Base-by-base conservation (phyloP, 2,113 vertebrate species). In the Hippocampus comes region DNA sequence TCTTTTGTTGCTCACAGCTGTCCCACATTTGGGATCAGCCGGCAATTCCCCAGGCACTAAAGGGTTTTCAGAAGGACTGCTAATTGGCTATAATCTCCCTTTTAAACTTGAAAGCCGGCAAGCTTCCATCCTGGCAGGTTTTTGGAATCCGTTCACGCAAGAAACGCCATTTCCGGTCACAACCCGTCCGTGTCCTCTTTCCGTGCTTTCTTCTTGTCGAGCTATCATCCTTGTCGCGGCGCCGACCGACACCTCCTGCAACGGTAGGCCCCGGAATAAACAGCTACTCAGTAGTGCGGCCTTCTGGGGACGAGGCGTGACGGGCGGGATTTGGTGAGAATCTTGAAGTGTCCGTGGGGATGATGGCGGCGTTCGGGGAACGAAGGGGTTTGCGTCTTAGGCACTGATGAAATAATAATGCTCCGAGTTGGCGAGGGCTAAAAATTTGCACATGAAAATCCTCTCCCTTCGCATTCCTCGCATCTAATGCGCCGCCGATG, bases 371-470 rank as follows among this genome's bases (percentile, higher is more conserved):
- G 82, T 85, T 79, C 77, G 82, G 78, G 78, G 77, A 87, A 82
- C 73, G 68, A 73, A 79, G 78, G 83, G 83, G 72, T 71, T 89
- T 80, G 81, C 82, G 78, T 86, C 82, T 82, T 63, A 76, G 79
- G 80, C 67, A 23, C 87, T 91, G 89, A 93, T 93, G 86, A 91
- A 93, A 92, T 93, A 92, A 92, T 92, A 93, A 92, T 91, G 90
- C 83, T 65, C 72, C 17, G 85, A 82, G 87, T 90, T 90, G 73
- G 86, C 70, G 72, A 85, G 85, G 34, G 90, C 85, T 91, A 86
- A 86, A 46, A 91, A 93, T 93, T 92, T 93, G 90, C 92, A 93
- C 90, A 93, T 93, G 90, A 91, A 92, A 91, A 93, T 91, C 86
- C 77, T 84, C 84, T 82, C 80, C 79, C 79, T 71, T 84, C 79